Conservation (phyloP, 2,888 invertebrate genomes). For the Anarsia innoxiella region DNA sequence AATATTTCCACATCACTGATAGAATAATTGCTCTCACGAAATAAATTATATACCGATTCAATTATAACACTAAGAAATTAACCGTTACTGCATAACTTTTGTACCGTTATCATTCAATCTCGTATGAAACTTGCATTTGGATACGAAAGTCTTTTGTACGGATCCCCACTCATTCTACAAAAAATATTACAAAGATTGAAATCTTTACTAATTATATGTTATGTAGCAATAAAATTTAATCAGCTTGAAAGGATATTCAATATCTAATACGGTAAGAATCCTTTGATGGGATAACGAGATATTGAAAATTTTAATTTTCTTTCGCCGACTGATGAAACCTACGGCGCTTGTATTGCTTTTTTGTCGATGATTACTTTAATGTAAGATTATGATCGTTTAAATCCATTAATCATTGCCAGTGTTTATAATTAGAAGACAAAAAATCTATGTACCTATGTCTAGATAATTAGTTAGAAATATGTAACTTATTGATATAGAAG, state of each 20-base stretch:
- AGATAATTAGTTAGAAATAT: too few relatives aligned
- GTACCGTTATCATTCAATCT: slow-evolving; percentile 2
- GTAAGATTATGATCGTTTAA: slow-evolving; percentile 1
- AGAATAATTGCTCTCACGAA: slow-evolving; percentile 1
- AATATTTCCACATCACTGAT: background rate
- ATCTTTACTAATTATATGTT: slow-evolving; percentile 44
- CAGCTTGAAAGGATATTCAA: slow-evolving; percentile 31
- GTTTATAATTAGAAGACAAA: too few relatives aligned
- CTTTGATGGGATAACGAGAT: slow-evolving; percentile 39
- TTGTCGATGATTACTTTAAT: background rate
- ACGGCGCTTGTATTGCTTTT: background rate
- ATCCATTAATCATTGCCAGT: slow-evolving; percentile 6
- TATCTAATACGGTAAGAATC: slow-evolving; percentile 24
- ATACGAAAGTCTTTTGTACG: background rate
- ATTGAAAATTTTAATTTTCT: slow-evolving; percentile 27
- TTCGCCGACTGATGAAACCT: background rate
- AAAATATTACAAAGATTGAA: slow-evolving; percentile 24
- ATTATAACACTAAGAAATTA: background rate
- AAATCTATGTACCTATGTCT: too few relatives aligned
- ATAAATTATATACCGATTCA: background rate
- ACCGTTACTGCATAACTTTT: slow-evolving; percentile 2
- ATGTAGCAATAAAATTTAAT: slow-evolving; percentile 51
- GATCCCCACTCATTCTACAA: slow-evolving; percentile 16
- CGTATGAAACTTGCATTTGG: background rate
- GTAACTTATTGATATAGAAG: too few relatives aligned